Evolutionary conservation across 2,797 vertebrate species (phyloP), one percentile per base, ranked within the genome.

Genomic region (Alfaro cultratus): DNA sequence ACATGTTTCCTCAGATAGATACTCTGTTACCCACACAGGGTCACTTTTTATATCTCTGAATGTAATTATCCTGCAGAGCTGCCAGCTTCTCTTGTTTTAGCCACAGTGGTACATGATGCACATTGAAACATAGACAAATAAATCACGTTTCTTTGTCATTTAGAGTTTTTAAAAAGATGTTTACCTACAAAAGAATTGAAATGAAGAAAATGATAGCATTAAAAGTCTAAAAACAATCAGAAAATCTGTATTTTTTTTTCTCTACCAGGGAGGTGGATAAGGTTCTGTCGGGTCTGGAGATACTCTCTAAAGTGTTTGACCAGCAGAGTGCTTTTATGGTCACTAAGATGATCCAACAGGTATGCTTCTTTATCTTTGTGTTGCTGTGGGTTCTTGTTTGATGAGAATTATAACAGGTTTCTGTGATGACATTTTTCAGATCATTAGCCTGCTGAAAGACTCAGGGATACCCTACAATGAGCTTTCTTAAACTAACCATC

Each of bases 281-380:
- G 81, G 98, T 99, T 67, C 89, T 99, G 80, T 96, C 96, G 0
- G 98, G 98, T 60, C 94, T 99, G 86, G 98, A 99, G 95, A 98
- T 99, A 87, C 95, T 99, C 78, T 98, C 98, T 26, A 99, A 99
- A 92, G 98, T 99, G 29, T 99, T 99, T 76, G 98, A 99, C 95
- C 98, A 99, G 93, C 98, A 99, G 91, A 99, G 97, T 84, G 97
- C 97, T 0, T 96, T 97, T 62, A 96, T 96, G 96, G 96, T 98
- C 71, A 96, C 97, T 79, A 97, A 97, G 85, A 97, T 99, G 95
- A 96, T 99, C 89, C 98, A 98, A 85, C 98, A 99, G 97, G 97
- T 98, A 93, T 4, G 7, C 2, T 21, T 81, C 15, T 81, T 23
- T 81, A 2, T 31, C 71, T 51, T 47, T 8, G 21, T 71, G 11